Evolutionary conservation across 1,140 invertebrate genomes (phyloP).

Genomic region (Drosophila watanabei): DNA sequence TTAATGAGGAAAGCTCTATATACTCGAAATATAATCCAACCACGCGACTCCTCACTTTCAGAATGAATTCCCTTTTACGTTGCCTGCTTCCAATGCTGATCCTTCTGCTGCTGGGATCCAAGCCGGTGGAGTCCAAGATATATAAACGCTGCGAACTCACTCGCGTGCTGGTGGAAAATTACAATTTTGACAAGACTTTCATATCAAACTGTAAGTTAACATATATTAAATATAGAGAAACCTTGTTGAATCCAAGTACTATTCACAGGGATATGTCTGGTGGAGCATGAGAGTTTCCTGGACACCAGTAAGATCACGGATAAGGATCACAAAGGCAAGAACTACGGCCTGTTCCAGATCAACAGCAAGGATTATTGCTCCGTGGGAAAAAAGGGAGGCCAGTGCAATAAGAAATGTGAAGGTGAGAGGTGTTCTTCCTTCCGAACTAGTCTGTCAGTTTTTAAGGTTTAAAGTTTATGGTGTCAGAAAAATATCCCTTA

Average conservation of each 20-base stretch:
- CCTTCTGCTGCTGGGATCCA: constrained; percentile 16
- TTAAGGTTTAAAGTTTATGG: background rate
- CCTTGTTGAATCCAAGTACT: no score
- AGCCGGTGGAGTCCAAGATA: constrained; percentile 58
- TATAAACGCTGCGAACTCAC: constrained; percentile 79
- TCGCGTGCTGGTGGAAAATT: constrained; percentile 66
- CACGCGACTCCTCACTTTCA: background rate
- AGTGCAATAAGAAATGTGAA: constrained; percentile 76
- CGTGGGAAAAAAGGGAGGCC: constrained; percentile 63
- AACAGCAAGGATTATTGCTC: constrained; percentile 74
- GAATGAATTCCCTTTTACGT: constrained; percentile 29
- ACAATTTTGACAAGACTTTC: constrained; percentile 71
- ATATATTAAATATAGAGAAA: no score
- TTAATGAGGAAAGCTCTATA: constrained; percentile 1
- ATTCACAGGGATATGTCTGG: constrained; percentile 89
- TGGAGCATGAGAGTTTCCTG: constrained; percentile 89
- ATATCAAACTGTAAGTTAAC: constrained; percentile 79
- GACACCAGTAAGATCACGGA: constrained; percentile 88
- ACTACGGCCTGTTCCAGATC: constrained; percentile 89
- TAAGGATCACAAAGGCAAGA: constrained; percentile 88
- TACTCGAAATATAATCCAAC: background rate
- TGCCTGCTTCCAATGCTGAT: constrained; percentile 10
- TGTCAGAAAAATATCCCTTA: background rate
- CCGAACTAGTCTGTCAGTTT: background rate
- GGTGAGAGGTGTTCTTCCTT: constrained; percentile 29